Evolutionary conservation across 2,888 invertebrate species (phyloP).

Genomic region (Trichogramma dendrolimi): DNA sequence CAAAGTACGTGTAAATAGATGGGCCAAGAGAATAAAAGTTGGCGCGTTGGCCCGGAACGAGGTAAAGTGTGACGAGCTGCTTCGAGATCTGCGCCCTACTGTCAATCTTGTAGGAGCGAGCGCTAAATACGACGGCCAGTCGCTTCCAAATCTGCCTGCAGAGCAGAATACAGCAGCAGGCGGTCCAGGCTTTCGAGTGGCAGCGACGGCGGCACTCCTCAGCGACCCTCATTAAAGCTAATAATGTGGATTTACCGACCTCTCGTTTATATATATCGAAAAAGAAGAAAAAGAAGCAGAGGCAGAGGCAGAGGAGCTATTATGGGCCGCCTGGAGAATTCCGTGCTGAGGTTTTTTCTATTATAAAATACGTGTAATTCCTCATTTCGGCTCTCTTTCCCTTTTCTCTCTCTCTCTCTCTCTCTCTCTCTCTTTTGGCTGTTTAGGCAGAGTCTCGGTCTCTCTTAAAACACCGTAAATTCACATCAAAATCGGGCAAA

Average conservation of each 20-base stretch:
- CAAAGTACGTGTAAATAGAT: too few relatives aligned
- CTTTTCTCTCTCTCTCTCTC: neutral
- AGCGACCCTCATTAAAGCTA: slow-evolving; percentile 48
- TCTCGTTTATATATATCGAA: slow-evolving; percentile 27
- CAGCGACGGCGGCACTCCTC: slow-evolving; percentile 30
- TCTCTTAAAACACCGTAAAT: too few relatives aligned
- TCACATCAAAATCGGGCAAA: too few relatives aligned
- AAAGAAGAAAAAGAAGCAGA: too few relatives aligned
- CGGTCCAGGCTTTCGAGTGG: slow-evolving; percentile 10
- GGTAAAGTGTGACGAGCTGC: too few relatives aligned
- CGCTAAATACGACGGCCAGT: too few relatives aligned
- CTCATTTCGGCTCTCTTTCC: neutral
- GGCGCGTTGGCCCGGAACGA: too few relatives aligned
- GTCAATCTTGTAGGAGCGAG: too few relatives aligned
- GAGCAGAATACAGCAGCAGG: neutral
- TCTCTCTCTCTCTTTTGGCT: slow-evolving; percentile 1
- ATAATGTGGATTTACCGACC: slow-evolving; percentile 49
- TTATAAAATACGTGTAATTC: neutral
- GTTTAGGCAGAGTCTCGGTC: too few relatives aligned
- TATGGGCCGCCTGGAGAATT: slow-evolving; percentile 6
- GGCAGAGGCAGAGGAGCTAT: neutral
- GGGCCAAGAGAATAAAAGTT: too few relatives aligned
- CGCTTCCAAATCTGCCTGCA: too few relatives aligned
- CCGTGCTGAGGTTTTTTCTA: neutral
- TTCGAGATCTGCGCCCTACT: too few relatives aligned